Evolutionary conservation across 23 tunicate species (phyloP).

Genomic region (Corella eumyota): DNA sequence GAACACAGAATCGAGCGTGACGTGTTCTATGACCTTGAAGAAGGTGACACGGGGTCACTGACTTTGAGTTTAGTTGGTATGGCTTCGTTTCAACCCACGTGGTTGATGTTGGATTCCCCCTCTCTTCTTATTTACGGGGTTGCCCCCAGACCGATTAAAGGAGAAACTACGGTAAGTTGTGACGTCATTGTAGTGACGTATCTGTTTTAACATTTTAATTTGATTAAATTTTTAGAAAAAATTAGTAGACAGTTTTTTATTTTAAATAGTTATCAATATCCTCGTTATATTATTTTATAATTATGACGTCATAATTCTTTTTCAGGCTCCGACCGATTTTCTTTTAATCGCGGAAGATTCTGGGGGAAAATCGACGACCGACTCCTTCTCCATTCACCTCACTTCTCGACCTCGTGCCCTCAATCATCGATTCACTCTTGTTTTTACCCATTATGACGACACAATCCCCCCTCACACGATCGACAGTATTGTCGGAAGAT

Average conservation of each 20-base stretch:
- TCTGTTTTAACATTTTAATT: too few species aligned
- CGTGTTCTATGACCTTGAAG: constrained; percentile 40
- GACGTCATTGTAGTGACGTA: too few species aligned
- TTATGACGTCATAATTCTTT: background rate
- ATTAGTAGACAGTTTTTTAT: too few species aligned
- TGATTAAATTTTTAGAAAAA: too few species aligned
- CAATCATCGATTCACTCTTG: constrained; percentile 52
- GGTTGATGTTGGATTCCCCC: constrained; percentile 23
- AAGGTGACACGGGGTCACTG: constrained; percentile 25
- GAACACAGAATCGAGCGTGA: constrained; percentile 30
- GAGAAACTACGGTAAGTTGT: background rate
- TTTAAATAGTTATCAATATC: too few species aligned
- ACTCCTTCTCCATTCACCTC: constrained; percentile 16
- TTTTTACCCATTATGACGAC: constrained; percentile 13
- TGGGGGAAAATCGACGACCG: constrained; percentile 16
- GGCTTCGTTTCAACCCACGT: constrained; percentile 1
- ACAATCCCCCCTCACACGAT: background rate
- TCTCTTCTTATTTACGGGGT: constrained; percentile 50
- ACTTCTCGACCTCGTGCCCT: constrained; percentile 13
- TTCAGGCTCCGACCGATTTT: constrained; percentile 1
- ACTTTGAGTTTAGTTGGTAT: constrained; percentile 5
- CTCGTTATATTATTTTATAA: too few species aligned
- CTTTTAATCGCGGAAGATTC: constrained; percentile 35
- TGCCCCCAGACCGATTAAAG: constrained; percentile 9
- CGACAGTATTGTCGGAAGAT: constrained; percentile 19